A percentile compares a stretch with the other conserved stretches of the same genome.
phyloP scores from a whole-genome alignment of 2,888 invertebrate species.

The Patella ulyssiponensis region DNA sequence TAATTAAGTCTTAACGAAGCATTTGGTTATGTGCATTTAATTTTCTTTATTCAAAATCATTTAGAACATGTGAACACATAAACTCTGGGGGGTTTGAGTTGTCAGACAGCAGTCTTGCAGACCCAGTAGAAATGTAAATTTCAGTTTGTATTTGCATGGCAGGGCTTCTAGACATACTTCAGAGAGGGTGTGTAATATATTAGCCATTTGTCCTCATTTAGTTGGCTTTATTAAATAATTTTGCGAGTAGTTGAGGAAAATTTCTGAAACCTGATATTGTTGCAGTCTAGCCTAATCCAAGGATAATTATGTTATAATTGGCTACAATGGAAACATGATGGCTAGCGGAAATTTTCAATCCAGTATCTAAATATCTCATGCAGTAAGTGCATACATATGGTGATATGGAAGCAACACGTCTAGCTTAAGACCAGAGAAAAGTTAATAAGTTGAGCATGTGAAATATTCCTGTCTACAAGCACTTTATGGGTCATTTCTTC shows the following conservation, averaged over 20 bases:
- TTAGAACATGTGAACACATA: too few relatives aligned
- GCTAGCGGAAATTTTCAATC: background rate
- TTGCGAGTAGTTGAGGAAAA: background rate
- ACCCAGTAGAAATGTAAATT: too few relatives aligned
- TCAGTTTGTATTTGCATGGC: too few relatives aligned
- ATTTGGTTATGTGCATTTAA: too few relatives aligned
- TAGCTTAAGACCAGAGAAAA: background rate
- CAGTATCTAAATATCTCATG: background rate
- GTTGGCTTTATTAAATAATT: background rate
- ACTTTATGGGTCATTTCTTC: too few relatives aligned
- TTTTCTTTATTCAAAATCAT: too few relatives aligned
- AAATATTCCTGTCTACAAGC: too few relatives aligned
- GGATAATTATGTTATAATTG: background rate
- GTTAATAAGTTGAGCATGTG: too few relatives aligned
- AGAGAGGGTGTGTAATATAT: background rate
- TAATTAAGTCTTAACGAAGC: too few relatives aligned
- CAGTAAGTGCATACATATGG: background rate
- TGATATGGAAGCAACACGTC: background rate
- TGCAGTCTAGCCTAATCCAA: slow-evolving; percentile 4
- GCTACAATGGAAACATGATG: background rate
- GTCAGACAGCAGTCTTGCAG: too few relatives aligned
- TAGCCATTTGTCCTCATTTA: slow-evolving; percentile 5
- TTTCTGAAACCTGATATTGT: slow-evolving; percentile 8
- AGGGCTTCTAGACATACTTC: too few relatives aligned
- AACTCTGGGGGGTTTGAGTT: too few relatives aligned